Conservation (phyloP, 2,113 vertebrate species). For the Phrynosoma blainvillii region DNA sequence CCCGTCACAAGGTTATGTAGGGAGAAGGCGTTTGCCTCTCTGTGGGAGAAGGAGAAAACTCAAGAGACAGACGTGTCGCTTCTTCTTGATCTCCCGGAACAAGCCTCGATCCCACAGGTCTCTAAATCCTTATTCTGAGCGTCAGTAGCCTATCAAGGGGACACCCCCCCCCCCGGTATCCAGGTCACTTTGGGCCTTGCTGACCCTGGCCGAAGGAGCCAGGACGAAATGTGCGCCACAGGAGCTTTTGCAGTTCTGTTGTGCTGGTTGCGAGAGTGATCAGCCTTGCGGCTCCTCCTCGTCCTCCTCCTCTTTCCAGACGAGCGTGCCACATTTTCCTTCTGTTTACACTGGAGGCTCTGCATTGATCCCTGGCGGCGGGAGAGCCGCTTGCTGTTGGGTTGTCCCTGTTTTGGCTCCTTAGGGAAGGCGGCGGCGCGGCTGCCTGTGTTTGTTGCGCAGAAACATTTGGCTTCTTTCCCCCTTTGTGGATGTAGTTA, state of each 20-base stretch:
- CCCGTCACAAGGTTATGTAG: background rate
- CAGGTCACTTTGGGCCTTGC: background rate
- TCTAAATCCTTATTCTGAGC: too few relatives aligned
- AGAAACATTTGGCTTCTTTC: background rate
- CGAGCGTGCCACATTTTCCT: background rate
- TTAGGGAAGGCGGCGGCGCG: background rate
- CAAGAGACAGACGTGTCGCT: too few relatives aligned
- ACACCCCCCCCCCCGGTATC: background rate
- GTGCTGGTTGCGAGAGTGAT: background rate
- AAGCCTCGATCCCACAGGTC: background rate
- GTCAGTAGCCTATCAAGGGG: too few relatives aligned
- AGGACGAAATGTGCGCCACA: background rate
- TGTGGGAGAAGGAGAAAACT: accelerated
- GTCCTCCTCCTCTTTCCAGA: background rate
- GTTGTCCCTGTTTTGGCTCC: slow-evolving; percentile 20
- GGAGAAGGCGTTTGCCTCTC: too few relatives aligned
- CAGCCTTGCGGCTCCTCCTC: too few relatives aligned
- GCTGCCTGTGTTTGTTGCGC: accelerated
- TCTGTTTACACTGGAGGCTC: background rate
- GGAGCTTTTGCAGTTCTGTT: background rate
- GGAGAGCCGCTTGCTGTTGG: slow-evolving; percentile 32
- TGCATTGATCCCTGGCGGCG: background rate
- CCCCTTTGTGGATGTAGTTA: background rate
- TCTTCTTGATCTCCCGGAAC: background rate
- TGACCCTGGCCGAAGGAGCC: background rate